Conservation (phyloP, 1,140 invertebrate species). For the Oedothorax gibbosus region DNA sequence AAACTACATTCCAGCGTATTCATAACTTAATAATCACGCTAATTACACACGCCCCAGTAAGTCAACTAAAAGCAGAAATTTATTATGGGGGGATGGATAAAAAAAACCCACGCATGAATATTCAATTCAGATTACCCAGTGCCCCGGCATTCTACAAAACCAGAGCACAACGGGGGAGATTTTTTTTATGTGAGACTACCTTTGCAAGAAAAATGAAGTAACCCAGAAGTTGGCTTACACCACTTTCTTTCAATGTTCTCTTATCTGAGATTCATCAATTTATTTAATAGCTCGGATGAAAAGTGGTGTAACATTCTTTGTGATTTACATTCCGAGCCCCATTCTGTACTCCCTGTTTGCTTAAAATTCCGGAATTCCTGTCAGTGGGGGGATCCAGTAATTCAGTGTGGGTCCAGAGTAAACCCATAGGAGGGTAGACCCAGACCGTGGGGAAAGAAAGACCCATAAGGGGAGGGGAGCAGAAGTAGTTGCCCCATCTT, state of each 20-base stretch:
- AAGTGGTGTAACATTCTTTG: too few relatives aligned
- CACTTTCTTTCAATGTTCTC: too few relatives aligned
- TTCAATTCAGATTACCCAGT: slow-evolving; percentile 32
- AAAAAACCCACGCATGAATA: slow-evolving; percentile 49
- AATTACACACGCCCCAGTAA: slow-evolving; percentile 46
- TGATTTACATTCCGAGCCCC: too few relatives aligned
- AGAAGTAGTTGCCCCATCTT: slow-evolving; percentile 13
- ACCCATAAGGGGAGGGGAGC: slow-evolving; percentile 17
- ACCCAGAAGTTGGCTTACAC: too few relatives aligned
- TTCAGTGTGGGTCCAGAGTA: neutral
- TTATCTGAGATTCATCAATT: too few relatives aligned
- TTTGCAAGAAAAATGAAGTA: too few relatives aligned
- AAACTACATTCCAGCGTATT: slow-evolving; percentile 19
- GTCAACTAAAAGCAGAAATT: slow-evolving; percentile 37
- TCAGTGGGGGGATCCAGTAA: neutral
- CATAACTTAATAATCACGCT: slow-evolving; percentile 55
- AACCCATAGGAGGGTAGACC: too few relatives aligned
- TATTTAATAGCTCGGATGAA: too few relatives aligned
- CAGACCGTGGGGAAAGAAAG: neutral
- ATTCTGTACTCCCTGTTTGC: neutral
- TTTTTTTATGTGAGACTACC: too few relatives aligned
- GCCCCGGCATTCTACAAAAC: slow-evolving; percentile 30
- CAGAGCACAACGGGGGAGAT: neutral
- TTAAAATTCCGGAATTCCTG: slow-evolving; percentile 34
- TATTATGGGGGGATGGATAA: slow-evolving; percentile 15